phyloP scores from a whole-genome alignment of 2,113 vertebrate species.

The Clinocottus analis region DNA sequence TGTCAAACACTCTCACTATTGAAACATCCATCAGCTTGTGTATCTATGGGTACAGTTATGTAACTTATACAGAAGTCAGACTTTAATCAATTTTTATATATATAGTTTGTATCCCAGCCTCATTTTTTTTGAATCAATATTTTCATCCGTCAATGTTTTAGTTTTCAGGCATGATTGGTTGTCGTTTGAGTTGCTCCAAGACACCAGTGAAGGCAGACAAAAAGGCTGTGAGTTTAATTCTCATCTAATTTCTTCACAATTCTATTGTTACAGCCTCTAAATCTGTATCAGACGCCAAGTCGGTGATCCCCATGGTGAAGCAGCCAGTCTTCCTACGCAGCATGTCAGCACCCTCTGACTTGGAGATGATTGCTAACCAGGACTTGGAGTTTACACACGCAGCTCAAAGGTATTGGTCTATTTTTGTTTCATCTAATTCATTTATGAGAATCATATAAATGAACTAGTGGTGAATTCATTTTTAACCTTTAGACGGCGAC shows the following conservation, averaged over 20 bases:
- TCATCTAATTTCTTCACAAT: neutral
- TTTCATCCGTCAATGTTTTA: neutral
- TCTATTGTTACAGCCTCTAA: constrained; percentile 87
- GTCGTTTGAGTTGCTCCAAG: neutral
- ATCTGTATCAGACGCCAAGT: constrained; percentile 92
- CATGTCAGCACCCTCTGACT: constrained; percentile 97
- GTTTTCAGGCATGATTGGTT: neutral
- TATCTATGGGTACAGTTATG: neutral
- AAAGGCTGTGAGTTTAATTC: neutral
- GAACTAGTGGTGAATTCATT: neutral
- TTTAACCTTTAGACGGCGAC: constrained; percentile 83
- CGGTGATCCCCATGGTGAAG: constrained; percentile 87
- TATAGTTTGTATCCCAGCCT: neutral
- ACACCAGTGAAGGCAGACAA: neutral
- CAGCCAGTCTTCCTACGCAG: constrained; percentile 97
- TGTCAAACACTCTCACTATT: neutral
- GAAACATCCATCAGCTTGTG: constrained; percentile 5
- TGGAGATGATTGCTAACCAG: constrained; percentile 97
- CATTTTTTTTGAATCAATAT: neutral
- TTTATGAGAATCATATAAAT: neutral
- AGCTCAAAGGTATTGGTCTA: constrained; percentile 86
- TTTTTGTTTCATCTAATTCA: neutral
- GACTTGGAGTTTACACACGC: constrained; percentile 94
- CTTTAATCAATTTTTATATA: neutral
- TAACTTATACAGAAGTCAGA: neutral